A percentile compares a stretch with the other conserved stretches of the same genome.
Conservation (phyloP, 2,888 invertebrate species). For the Buathra laborator region DNA sequence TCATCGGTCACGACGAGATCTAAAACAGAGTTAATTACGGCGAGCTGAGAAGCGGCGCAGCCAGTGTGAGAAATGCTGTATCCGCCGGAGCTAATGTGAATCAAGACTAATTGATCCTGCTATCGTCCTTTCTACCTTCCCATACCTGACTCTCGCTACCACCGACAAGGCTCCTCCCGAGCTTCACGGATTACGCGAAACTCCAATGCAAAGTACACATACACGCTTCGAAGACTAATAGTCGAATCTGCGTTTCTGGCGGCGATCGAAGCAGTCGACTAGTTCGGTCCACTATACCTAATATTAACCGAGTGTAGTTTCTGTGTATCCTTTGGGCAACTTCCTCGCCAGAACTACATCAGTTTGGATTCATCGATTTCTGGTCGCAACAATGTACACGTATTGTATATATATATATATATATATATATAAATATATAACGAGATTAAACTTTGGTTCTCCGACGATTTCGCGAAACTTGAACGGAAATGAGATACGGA, state of each 20-base stretch:
- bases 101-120: conserved; percentile 81
- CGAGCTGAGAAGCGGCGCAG: conserved; percentile 67
- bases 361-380: conserved; percentile 14
- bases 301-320: not conserved
- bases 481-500: not conserved
- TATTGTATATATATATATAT: no score
- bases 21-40: conserved; percentile 82
- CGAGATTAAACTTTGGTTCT: conserved; percentile 18
- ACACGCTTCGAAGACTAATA: no score
- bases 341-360: not conserved
- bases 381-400: no score
- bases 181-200: conserved; percentile 70
- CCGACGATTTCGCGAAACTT: not conserved
- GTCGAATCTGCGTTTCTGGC: no score
- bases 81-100: conserved; percentile 79
- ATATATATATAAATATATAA: not conserved
- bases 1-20: conserved; percentile 57
- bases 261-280: not conserved
- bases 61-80: conserved; percentile 4
- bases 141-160: conserved; percentile 17
- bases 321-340: not conserved
- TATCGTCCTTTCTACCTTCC: conserved; percentile 45
- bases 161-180: conserved; percentile 41
- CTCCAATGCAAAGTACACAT: no score
- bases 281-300: not conserved